These are phyloP conservation scores for Beaufortia kweichowensis DNA, from an alignment of 2,113 vertebrate genomes.

Conservation along the genomic window DNA sequence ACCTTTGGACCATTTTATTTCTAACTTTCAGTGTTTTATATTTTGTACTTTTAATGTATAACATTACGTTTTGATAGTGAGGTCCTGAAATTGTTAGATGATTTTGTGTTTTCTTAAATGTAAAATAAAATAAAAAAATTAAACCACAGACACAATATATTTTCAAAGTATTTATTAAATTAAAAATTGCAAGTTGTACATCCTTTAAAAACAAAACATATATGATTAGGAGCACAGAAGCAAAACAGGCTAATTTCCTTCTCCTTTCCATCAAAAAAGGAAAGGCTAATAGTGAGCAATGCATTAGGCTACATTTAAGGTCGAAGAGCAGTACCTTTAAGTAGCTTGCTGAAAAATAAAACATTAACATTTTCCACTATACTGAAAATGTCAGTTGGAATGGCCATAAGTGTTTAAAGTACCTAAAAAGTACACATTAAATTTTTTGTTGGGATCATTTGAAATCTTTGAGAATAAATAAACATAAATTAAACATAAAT, in stretches of 20 bases:
- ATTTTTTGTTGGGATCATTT: background rate
- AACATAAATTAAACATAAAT: constrained; percentile 3
- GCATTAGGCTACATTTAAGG: constrained; percentile 22
- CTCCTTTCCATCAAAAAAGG: constrained; percentile 1
- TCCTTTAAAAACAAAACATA: constrained; percentile 9
- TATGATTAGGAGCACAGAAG: constrained; percentile 5
- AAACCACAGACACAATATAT: background rate
- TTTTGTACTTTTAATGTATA: too few relatives aligned
- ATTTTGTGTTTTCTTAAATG: too few relatives aligned
- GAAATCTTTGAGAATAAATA: too few relatives aligned
- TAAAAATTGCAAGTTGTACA: background rate
- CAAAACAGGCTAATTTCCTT: constrained; percentile 1
- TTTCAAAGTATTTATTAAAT: constrained; percentile 20
- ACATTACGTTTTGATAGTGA: background rate
- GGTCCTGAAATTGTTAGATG: background rate
- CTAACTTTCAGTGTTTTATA: too few relatives aligned
- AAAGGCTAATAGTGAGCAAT: background rate
- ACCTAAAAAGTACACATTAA: constrained; percentile 10
- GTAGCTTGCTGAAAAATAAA: background rate
- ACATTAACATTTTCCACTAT: background rate
- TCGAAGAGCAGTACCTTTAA: background rate
- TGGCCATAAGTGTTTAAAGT: background rate
- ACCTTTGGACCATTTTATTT: too few relatives aligned
- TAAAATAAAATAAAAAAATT: too few relatives aligned
- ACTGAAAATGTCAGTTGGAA: background rate